phyloP scores from a whole-genome alignment of 2,113 vertebrate species.

The Cavia aperea region DNA sequence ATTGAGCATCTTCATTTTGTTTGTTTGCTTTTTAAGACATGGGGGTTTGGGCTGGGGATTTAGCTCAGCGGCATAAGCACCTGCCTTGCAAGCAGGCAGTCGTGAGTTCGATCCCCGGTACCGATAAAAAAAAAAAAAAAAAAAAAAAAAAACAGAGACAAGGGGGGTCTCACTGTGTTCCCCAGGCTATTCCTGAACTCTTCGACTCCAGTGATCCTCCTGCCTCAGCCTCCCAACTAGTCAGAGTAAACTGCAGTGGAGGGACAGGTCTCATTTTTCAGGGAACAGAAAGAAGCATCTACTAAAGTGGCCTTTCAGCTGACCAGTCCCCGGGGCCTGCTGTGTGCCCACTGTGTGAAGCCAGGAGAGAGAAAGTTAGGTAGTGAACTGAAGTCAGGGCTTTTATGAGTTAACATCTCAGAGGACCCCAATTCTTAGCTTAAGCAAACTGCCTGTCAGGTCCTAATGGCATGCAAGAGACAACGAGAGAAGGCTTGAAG shows the following conservation, averaged over 20 bases:
- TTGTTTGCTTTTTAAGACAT: background rate
- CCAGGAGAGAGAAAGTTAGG: background rate
- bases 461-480: background rate
- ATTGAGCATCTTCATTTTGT: background rate
- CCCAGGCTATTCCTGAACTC: background rate
- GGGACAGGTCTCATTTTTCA: background rate
- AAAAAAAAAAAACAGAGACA: too few relatives aligned
- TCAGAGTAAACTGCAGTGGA: background rate
- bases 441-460: background rate
- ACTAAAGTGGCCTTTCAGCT: background rate
- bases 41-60: background rate
- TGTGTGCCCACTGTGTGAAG: background rate
- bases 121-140: too few relatives aligned
- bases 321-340: background rate
- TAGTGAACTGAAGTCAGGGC: background rate
- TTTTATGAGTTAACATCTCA: background rate
- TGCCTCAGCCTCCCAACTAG: background rate
- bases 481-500: background rate
- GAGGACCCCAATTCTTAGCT: background rate
- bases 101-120: too few relatives aligned
- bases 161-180: background rate
- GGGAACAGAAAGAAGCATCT: background rate
- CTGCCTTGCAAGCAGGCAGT: too few relatives aligned
- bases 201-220: background rate
- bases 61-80: too few relatives aligned